Evolutionary conservation across 2,888 invertebrate species (phyloP).

Genomic region (Smittia aterrima): DNA sequence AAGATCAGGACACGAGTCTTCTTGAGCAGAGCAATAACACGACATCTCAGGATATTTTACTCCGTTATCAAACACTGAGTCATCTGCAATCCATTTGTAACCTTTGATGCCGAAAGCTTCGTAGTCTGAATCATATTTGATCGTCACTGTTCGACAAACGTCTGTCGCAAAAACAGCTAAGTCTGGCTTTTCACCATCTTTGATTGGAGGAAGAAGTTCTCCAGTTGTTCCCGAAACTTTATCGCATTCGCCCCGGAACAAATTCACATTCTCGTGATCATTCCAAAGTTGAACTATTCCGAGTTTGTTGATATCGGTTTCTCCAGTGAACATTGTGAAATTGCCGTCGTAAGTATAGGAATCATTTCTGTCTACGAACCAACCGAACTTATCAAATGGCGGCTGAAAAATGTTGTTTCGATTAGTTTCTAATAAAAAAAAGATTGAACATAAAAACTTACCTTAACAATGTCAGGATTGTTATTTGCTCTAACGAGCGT

Average conservation of each 20-base stretch:
- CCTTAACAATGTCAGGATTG: conserved; percentile 18
- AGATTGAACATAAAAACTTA: conserved; percentile 44
- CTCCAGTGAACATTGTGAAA: conserved; percentile 75
- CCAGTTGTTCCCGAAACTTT: conserved; percentile 71
- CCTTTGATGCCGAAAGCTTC: conserved; percentile 46
- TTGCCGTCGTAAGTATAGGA: conserved; percentile 72
- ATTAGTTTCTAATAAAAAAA: conserved; percentile 56
- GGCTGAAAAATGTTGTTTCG: background rate
- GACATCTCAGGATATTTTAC: conserved; percentile 55
- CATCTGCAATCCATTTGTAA: conserved; percentile 57
- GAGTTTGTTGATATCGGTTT: conserved; percentile 61
- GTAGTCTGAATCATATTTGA: conserved; percentile 46
- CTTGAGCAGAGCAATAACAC: background rate
- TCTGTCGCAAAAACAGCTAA: conserved; percentile 72
- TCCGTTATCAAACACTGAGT: conserved; percentile 71
- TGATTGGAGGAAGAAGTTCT: conserved; percentile 76
- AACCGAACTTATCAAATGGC: conserved; percentile 77
- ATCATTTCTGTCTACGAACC: conserved; percentile 78
- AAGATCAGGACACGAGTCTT: conserved; percentile 53
- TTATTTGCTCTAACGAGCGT: conserved; percentile 53
- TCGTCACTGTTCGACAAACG: conserved; percentile 69
- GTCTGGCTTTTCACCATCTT: conserved; percentile 51
- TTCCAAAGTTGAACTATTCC: conserved; percentile 75
- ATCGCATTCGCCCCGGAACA: conserved; percentile 64
- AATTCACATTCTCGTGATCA: conserved; percentile 57